Evolutionary conservation across 2,797 vertebrate genomes (phyloP).

Genomic region (Scomberomorus guttatus): DNA sequence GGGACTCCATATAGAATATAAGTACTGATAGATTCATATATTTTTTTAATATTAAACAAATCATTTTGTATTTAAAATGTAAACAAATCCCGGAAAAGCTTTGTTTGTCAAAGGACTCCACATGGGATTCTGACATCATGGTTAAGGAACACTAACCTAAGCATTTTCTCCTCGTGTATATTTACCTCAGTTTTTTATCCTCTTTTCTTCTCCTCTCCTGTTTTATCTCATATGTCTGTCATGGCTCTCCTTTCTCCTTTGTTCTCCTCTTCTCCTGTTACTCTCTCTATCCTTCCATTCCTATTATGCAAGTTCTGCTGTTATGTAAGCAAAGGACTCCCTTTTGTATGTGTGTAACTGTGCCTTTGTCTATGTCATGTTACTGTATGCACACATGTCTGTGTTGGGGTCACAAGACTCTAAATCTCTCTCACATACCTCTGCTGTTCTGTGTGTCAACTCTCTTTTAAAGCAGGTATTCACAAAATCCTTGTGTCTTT

Average conservation of each 20-base stretch:
- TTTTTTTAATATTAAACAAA: not conserved
- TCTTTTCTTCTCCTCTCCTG: not conserved
- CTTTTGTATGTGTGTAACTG: constrained; percentile 27
- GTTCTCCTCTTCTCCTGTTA: not conserved
- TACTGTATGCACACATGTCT: not conserved
- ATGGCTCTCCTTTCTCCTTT: constrained; percentile 6
- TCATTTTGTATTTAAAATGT: no score
- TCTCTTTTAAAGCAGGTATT: not conserved
- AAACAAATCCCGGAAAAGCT: not conserved
- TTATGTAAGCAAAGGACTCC: constrained; percentile 49
- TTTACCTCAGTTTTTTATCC: no score
- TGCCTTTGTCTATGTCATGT: constrained; percentile 23
- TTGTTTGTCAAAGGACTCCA: not conserved
- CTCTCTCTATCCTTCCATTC: not conserved
- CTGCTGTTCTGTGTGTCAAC: not conserved
- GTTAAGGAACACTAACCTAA: not conserved
- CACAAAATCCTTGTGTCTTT: not conserved
- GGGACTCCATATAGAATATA: not conserved
- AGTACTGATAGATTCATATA: not conserved
- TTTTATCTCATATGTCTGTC: not conserved
- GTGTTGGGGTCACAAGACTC: not conserved
- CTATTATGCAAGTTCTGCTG: constrained; percentile 49
- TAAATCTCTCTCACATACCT: not conserved
- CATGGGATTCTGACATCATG: not conserved
- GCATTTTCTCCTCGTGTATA: not conserved